Base-by-base conservation (phyloP, 2,888 invertebrate genomes). In the Acronicta psi region DNA sequence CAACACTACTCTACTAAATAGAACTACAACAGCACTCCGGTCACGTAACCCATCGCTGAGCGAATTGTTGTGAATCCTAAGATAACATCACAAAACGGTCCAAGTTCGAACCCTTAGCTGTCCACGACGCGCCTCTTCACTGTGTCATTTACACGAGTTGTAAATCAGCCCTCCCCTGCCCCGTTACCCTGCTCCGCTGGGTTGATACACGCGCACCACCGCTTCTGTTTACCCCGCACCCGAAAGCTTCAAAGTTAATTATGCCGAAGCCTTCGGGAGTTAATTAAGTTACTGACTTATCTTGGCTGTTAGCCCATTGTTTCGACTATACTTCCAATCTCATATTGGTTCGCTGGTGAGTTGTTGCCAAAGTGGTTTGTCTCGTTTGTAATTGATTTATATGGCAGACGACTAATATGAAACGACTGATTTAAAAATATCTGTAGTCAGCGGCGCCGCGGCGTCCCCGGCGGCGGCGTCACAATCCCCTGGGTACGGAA, bases 241-340 rank as follows among this genome's bases (percentile, higher is more conserved):
- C 65, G 44, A 72, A 80, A 76, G 73, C 70, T 74, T 75, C 77
- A 51, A 76, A 82, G 75, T 82, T 82, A 80, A 82, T 82, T 80
- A 81, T 72, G 67, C 73, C 70, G 56, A 74, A 71, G 61, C 80
- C 79, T 78, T 73, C 62, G 59, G 65, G 69, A 74, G 73, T 78
- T 82, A 83, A 83, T 82, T 79, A 81, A 81, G 76, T 83, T 81
- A 73, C 69, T 65, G 77, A 77, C 71, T 81, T 82, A 79, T 81
- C 79, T 77, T 66, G 51, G 59, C 57, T 59, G 53, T 69, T 63
- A 56, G 67, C 44, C 64, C 56, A 62, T 75, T 72, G 71, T 73
- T 73, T 73, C 59, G 63, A 61, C 56, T 73, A 37, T 43, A 61
- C 66, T 69, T 60, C 52, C 59, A 60, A 70, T 72, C 62, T 66